Evolutionary conservation across 2,888 invertebrate species (phyloP).

Genomic region (Cerastis rubricosa): DNA sequence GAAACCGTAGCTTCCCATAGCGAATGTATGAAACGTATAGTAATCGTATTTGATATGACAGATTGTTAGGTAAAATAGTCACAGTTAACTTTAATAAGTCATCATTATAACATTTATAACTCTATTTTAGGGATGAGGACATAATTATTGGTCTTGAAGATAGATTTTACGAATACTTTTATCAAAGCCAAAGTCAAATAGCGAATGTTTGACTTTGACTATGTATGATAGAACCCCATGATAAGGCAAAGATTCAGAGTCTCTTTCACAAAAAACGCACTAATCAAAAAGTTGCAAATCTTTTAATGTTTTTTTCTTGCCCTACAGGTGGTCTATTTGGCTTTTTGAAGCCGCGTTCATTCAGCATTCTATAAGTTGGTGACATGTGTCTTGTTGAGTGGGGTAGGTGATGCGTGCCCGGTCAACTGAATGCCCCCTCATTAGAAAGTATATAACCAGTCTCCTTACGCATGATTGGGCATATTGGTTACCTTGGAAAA

Average conservation of each 20-base stretch:
- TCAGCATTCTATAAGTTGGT: too few relatives aligned
- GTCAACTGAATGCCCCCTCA: not conserved
- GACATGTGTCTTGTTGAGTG: not conserved
- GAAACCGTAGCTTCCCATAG: conserved; percentile 54
- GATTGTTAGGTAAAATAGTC: conserved; percentile 45
- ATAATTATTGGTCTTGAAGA: not conserved
- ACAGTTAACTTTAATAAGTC: conserved; percentile 43
- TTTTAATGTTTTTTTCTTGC: not conserved
- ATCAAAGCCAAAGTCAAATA: not conserved
- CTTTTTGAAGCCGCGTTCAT: too few relatives aligned
- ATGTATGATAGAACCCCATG: not conserved
- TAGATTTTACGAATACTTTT: not conserved
- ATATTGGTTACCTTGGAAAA: conserved; percentile 18
- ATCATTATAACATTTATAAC: conserved; percentile 26
- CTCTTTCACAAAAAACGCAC: not conserved
- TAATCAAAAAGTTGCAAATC: too few relatives aligned
- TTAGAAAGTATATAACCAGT: conserved; percentile 39
- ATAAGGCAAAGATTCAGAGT: not conserved
- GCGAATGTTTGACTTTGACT: not conserved
- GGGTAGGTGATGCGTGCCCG: not conserved
- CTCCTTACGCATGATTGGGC: conserved; percentile 4
- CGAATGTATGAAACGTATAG: conserved; percentile 30
- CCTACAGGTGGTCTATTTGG: not conserved
- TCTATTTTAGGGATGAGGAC: conserved; percentile 30
- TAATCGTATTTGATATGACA: conserved; percentile 41